A percentile compares a stretch with the other conserved stretches of the same genome.
These are phyloP conservation scores for Xiphophorus birchmanni DNA, from an alignment of 2,797 vertebrate genomes.

Conservation along the genomic window DNA sequence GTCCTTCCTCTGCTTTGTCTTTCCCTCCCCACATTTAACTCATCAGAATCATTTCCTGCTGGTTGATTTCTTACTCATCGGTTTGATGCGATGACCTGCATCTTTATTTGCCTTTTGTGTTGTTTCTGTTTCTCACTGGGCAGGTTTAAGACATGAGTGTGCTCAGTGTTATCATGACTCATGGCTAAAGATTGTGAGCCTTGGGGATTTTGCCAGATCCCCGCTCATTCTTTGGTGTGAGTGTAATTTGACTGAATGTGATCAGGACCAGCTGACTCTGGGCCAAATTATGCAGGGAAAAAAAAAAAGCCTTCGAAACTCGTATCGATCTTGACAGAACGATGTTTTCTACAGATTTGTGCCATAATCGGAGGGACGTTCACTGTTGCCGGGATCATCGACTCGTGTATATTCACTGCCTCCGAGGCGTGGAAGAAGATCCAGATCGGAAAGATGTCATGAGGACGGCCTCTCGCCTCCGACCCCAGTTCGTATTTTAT, in stretches of 20 bases:
- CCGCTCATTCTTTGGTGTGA: slow-evolving; percentile 19
- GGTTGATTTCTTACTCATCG: slow-evolving; percentile 26
- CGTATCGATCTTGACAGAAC: background rate
- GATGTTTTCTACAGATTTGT: slow-evolving; percentile 85
- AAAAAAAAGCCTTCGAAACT: background rate
- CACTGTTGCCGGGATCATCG: slow-evolving; percentile 97
- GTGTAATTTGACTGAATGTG: slow-evolving; percentile 12
- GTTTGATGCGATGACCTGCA: slow-evolving; percentile 35
- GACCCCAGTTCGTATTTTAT: slow-evolving; percentile 47
- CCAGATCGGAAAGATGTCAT: slow-evolving; percentile 96
- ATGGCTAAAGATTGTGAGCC: slow-evolving; percentile 55
- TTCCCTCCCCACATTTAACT: slow-evolving; percentile 17
- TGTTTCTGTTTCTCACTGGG: slow-evolving; percentile 50
- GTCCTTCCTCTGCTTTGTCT: background rate
- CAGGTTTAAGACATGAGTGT: slow-evolving; percentile 54
- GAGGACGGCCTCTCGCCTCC: slow-evolving; percentile 54
- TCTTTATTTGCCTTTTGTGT: slow-evolving; percentile 42
- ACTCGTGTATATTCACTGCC: slow-evolving; percentile 98
- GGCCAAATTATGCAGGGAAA: background rate
- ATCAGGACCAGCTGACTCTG: slow-evolving; percentile 26
- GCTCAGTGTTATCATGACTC: slow-evolving; percentile 59
- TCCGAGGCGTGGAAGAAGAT: slow-evolving; percentile 99
- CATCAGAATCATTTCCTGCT: slow-evolving; percentile 37
- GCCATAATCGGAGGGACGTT: slow-evolving; percentile 98
- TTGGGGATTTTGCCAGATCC: slow-evolving; percentile 31